Base-by-base conservation (phyloP, 1,140 invertebrate species). In the Papilio dardanus region DNA sequence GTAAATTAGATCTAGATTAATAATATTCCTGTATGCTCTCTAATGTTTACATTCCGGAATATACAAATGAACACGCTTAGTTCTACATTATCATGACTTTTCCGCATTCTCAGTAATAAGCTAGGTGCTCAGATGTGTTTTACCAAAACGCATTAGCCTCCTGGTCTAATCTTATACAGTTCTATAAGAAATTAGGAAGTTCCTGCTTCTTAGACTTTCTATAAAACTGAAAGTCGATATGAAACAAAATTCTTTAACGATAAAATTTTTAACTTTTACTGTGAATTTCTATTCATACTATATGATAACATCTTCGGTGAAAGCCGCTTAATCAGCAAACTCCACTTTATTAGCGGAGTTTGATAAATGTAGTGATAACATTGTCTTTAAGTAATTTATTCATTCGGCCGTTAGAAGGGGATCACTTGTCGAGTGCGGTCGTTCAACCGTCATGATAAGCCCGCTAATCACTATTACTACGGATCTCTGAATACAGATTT, bases 301-400 rank as follows among this genome's bases (percentile, higher is more conserved):
- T 12, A 28, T 28, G 54, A 28, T 62, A 19, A 50, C 7, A 28
- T 62, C 54, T 62, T 62, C 8, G 24, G 7, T 62, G 54, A 62
- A 62, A 62, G 54, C 54, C 54, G 54, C 54, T 62, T 62, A 12
- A 62, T 62, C 54, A 62, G 24, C 54, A 16, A 12, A 62, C 54
- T 62, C 54, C 54, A 62, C 24, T 62, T 62, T 62, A 62, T 62
- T 62, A 62, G 54, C 54, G 54, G 21, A 62, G 54, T 62, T 62
- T 62, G 54, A 62, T 62, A 62, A 28, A 62, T 62, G 54, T 62
- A 62, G 54, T 62, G 54, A 62, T 62, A 62, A 62, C 54, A 62
- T 62, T 62, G 54, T 62, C 54, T 62, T 62, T 28, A 62, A 62
- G 54, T 62, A 62, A 62, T 62, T 62, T 62, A 62, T 62, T 28